These are phyloP conservation scores for Rhadina sibilatrix DNA, from an alignment of 2,113 vertebrate species.

Conservation along the genomic window DNA sequence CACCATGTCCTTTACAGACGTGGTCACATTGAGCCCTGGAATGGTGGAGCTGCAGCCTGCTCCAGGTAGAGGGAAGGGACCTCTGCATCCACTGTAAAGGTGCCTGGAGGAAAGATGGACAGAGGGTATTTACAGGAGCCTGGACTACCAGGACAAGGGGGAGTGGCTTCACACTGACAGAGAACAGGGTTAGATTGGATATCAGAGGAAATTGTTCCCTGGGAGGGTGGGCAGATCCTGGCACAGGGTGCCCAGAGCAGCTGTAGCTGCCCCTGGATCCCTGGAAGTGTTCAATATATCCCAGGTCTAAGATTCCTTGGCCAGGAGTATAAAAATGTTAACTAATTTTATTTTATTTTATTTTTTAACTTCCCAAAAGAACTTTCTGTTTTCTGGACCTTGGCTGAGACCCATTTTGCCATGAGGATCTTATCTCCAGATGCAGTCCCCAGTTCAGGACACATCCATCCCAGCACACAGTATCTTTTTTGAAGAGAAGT, in stretches of 20 bases:
- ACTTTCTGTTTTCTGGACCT: not conserved
- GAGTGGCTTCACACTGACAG: not conserved
- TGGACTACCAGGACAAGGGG: not conserved
- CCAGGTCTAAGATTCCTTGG: not conserved
- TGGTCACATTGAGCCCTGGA: not conserved
- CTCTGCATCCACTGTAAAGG: not conserved
- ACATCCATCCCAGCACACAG: not conserved
- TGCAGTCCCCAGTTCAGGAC: not conserved
- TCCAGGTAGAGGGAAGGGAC: not conserved
- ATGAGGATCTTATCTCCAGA: not conserved
- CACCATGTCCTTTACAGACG: not conserved
- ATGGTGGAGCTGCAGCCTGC: not conserved
- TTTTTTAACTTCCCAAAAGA: not conserved
- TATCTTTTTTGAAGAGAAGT: not conserved
- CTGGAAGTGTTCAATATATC: not conserved
- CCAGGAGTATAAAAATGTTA: not conserved
- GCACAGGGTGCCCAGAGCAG: not conserved
- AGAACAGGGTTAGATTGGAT: not conserved
- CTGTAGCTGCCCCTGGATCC: not conserved
- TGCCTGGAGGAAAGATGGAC: not conserved
- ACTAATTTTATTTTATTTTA: not conserved
- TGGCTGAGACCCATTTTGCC: not conserved
- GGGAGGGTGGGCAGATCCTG: fast-evolving
- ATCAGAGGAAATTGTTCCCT: not conserved
- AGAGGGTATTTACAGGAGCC: not conserved